phyloP scores from a whole-genome alignment of 2,888 invertebrate genomes.

The Oscheius sp. region DNA sequence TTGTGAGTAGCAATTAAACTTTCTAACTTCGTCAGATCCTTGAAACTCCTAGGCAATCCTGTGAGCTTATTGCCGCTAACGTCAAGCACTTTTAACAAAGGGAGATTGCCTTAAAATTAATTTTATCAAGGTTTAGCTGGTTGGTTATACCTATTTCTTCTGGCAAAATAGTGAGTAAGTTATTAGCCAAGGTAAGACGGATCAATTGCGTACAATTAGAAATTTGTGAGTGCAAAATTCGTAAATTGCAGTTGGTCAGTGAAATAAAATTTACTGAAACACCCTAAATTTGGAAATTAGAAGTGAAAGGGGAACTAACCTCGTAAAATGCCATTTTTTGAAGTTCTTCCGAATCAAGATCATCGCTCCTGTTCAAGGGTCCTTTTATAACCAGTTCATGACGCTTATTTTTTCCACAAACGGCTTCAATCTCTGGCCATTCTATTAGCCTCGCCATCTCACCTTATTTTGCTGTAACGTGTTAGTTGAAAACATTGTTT shows the following conservation, averaged over 20 bases:
- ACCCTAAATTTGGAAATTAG: conserved; percentile 18
- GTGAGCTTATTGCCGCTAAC: conserved; percentile 46
- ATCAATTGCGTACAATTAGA: conserved; percentile 30
- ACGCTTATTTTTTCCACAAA: background rate
- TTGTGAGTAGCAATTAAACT: conserved; percentile 49
- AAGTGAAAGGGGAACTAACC: background rate
- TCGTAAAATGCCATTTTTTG: conserved; percentile 22
- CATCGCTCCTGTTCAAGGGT: background rate
- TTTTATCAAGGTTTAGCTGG: background rate
- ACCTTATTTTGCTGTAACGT: too few species aligned
- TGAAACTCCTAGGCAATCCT: conserved; percentile 39
- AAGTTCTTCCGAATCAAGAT: conserved; percentile 9
- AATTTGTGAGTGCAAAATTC: conserved; percentile 29
- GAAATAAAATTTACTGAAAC: conserved; percentile 41
- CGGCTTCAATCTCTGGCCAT: conserved; percentile 26
- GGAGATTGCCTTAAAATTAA: conserved; percentile 25
- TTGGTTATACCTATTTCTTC: conserved; percentile 34
- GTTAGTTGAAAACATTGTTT: too few species aligned
- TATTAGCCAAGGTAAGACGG: conserved; percentile 33
- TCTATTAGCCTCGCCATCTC: conserved; percentile 6
- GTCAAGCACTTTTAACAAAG: conserved; percentile 46
- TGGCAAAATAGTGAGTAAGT: conserved; percentile 35
- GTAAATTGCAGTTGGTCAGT: conserved; percentile 32
- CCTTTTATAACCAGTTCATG: conserved; percentile 29
- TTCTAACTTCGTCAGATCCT: conserved; percentile 42